A percentile compares a stretch with the other conserved stretches of the same genome.
phyloP scores from a whole-genome alignment of 2,113 vertebrate species.

The Oreochromis spilurus region DNA sequence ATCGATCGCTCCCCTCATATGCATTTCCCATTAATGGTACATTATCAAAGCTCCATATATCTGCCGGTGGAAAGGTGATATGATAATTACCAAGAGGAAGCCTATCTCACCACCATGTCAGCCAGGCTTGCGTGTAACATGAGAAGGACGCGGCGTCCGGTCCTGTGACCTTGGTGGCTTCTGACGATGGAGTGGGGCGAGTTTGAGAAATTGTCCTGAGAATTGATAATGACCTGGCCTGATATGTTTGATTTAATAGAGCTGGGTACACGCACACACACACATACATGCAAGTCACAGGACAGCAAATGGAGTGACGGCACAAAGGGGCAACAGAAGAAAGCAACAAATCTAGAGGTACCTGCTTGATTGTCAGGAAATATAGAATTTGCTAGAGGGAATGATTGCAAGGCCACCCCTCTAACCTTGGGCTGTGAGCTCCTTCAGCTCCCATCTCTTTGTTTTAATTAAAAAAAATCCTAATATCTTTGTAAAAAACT shows the following conservation, averaged over 20 bases:
- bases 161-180: slow-evolving; percentile 61
- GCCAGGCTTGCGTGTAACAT: slow-evolving; percentile 39
- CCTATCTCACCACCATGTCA: slow-evolving; percentile 15
- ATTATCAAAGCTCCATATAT: slow-evolving; percentile 59
- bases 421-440: not conserved
- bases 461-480: not conserved
- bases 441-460: not conserved
- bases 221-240: slow-evolving; percentile 28
- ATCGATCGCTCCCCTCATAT: slow-evolving; percentile 51
- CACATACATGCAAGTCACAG: not conserved
- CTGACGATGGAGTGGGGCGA: not conserved
- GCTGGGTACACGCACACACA: not conserved
- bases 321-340: not conserved
- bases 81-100: slow-evolving; percentile 57
- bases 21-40: slow-evolving; percentile 67
- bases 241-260: slow-evolving; percentile 23
- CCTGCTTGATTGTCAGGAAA: not conserved
- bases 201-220: slow-evolving; percentile 26
- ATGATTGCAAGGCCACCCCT: not conserved
- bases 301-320: not conserved
- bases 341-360: not conserved
- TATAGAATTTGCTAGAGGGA: not conserved
- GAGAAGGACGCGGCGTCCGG: slow-evolving; percentile 31
- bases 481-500: not conserved
- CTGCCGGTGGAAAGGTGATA: slow-evolving; percentile 65